phyloP scores from a whole-genome alignment of 1,140 invertebrate species.

The Bemisia tabaci region DNA sequence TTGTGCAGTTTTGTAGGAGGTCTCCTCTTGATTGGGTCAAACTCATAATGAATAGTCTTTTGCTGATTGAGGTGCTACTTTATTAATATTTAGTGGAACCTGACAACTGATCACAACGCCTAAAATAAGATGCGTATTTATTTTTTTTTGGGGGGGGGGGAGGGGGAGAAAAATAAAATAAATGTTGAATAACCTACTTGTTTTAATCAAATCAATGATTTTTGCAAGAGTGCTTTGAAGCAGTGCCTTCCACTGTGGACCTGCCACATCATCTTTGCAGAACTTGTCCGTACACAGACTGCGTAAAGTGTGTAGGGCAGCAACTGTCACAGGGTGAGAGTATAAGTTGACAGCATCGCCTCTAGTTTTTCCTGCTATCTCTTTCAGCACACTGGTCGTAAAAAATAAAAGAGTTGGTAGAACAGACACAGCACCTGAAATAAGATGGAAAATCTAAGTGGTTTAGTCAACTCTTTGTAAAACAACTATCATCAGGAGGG shows the following conservation, averaged over 20 bases:
- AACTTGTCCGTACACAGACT: slow-evolving; percentile 46
- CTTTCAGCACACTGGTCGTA: slow-evolving; percentile 73
- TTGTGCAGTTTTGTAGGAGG: no score
- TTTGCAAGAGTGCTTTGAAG: slow-evolving; percentile 76
- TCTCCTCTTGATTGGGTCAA: no score
- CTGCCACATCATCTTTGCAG: slow-evolving; percentile 42
- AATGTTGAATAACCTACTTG: no score
- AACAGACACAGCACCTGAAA: slow-evolving; percentile 65
- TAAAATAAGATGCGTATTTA: no score
- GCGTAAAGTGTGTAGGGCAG: slow-evolving; percentile 50
- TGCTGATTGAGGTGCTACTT: no score
- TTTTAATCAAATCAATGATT: slow-evolving; percentile 78
- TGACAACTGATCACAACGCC: no score
- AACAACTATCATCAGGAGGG: no score
- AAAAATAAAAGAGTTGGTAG: slow-evolving; percentile 87
- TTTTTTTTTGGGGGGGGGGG: no score
- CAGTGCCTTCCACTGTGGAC: slow-evolving; percentile 56
- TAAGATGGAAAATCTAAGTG: slow-evolving; percentile 15
- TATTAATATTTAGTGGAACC: not conserved
- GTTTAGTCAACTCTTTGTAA: no score
- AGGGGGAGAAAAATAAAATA: no score
- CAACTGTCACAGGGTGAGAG: slow-evolving; percentile 43
- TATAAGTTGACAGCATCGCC: slow-evolving; percentile 39
- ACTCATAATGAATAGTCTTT: no score
- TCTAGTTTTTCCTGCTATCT: slow-evolving; percentile 48